A percentile compares a stretch with the other conserved stretches of the same genome.
phyloP scores from a whole-genome alignment of 1,140 invertebrate genomes.

The Trichomalopsis sarcophagae region DNA sequence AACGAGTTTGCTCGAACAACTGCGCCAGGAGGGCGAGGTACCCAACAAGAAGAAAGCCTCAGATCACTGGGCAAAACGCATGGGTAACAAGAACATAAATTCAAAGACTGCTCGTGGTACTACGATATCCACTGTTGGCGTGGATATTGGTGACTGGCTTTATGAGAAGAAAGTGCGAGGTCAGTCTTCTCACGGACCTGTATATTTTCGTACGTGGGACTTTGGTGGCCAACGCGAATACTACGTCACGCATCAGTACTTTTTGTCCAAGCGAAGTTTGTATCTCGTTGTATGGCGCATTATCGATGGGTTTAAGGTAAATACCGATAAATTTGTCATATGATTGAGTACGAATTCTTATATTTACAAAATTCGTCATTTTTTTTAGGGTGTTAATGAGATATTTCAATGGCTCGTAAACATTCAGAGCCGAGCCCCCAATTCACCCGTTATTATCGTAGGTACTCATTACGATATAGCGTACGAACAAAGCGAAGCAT shows the following conservation, averaged over 20 bases:
- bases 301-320: constrained; percentile 87
- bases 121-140: constrained; percentile 96
- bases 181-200: constrained; percentile 86
- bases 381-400: constrained; percentile 83
- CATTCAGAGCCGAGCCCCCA: constrained; percentile 94
- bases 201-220: constrained; percentile 99
- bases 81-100: constrained; percentile 91
- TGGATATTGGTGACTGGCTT: constrained; percentile 96
- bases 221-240: constrained; percentile 99
- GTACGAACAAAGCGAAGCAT: constrained; percentile 84
- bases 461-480: constrained; percentile 96
- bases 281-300: constrained; percentile 98
- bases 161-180: constrained; percentile 88
- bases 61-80: constrained; percentile 95
- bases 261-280: constrained; percentile 95
- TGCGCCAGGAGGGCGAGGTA: constrained; percentile 89
- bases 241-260: constrained; percentile 99
- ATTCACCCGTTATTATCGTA: constrained; percentile 95
- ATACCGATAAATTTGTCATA: not conserved
- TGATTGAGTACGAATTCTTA: not conserved
- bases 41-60: constrained; percentile 83
- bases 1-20: constrained; percentile 91
- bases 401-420: constrained; percentile 97
- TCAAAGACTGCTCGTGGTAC: constrained; percentile 84
- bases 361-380: not conserved